Evolutionary conservation across 1,140 invertebrate species (phyloP), one percentile per base, ranked within the genome.

Genomic region (Schlechtendalia chinensis): DNA sequence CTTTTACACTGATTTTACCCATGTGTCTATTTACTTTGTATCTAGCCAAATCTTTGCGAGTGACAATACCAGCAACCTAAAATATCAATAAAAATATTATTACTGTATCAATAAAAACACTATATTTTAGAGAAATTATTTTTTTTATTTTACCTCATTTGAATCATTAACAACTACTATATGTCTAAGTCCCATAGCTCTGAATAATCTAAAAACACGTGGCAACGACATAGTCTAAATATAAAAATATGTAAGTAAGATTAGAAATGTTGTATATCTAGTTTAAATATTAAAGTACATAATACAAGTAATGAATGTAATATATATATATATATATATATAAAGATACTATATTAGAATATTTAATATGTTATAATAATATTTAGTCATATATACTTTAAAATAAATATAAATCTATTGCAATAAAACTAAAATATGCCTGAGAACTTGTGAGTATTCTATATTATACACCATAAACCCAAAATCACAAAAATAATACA

Each of bases 1-100:
- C 92, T 83, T 93, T 91, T 82, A 94, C 88, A 17, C 91, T 91
- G 89, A 93, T 93, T 84, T 88, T 87, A 59, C 92, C 92, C 82
- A 87, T 86, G 84, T 93, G 91, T 82, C 88, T 89, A 90, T 91
- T 92, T 22, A 93, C 90, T 83, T 92, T 86, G 83, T 92, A 93
- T 79, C 94, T 87, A 0, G 95, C 95, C 39, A 98, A 89, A 87
- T 98, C 96, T 88, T 98, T 98, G 59, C 96, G 88, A 0, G 96
- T 98, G 71, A 98, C 93, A 88, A 98, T 96, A 16, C 96, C 96
- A 83, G 97, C 90, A 16, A 98, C 93, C 93, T 95, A 84, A 77
- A 85, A 83, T 69, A 83, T 82, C 82, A 84, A 82, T 45, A 32
- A 75, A n/a, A 45, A 29, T 56, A 75, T 45, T 22, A 47, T 24